These are phyloP conservation scores for Junonia oenone DNA, from an alignment of 2,888 invertebrate genomes.

Conservation along the genomic window DNA sequence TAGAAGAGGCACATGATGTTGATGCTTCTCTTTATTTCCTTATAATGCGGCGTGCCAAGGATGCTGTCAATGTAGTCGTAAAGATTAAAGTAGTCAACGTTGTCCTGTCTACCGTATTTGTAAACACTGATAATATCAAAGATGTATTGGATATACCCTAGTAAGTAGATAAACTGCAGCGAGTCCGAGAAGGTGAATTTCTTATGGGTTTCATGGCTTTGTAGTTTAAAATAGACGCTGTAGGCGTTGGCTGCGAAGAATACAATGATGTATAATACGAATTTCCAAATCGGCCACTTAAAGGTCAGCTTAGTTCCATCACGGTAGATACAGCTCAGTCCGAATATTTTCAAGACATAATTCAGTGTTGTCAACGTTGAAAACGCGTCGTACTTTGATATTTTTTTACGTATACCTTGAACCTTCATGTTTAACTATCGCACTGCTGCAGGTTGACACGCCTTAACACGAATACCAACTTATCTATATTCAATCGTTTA, in stretches of 20 bases:
- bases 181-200: not conserved
- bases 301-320: constrained; percentile 1
- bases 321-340: constrained; percentile 9
- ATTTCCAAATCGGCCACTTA: not conserved
- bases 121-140: constrained; percentile 3
- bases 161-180: constrained; percentile 1
- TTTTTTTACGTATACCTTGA: not conserved
- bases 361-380: constrained; percentile 12
- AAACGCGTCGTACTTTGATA: constrained; percentile 1
- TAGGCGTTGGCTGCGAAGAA: not conserved
- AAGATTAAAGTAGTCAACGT: constrained; percentile 8
- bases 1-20: constrained; percentile 5
- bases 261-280: not conserved
- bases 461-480: not conserved
- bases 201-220: not conserved
- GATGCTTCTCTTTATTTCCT: constrained; percentile 3
- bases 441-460: not conserved
- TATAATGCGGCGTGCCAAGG: constrained; percentile 6
- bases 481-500: not conserved
- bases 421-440: not conserved
- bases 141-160: constrained; percentile 2
- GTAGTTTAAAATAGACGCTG: not conserved
- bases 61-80: constrained; percentile 13
- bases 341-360: constrained; percentile 4
- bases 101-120: constrained; percentile 6